Percentiles rank a stretch among this genome's conserved stretches.
Evolutionary conservation across 2,888 invertebrate species (phyloP).

Genomic region (Synergus umbraculus): DNA sequence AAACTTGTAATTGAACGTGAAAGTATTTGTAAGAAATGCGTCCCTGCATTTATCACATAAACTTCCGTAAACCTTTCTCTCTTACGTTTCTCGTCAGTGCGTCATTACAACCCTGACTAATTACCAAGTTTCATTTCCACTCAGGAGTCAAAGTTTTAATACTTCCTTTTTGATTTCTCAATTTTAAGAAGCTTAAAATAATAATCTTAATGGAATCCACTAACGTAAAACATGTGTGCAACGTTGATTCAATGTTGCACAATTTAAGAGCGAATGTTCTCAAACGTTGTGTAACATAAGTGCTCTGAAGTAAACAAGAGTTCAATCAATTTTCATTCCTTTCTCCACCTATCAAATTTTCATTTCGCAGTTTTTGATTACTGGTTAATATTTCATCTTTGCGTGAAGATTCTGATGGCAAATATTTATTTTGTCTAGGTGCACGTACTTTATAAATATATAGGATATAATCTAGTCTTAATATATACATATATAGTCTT

Average conservation of each 20-base stretch:
- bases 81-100: constrained; percentile 9
- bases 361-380: not conserved
- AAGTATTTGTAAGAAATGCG: not conserved
- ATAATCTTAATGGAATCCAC: constrained; percentile 1
- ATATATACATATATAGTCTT: no score
- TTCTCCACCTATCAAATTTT: not conserved
- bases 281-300: constrained; percentile 12
- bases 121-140: constrained; percentile 2
- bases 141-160: not conserved
- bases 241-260: not conserved
- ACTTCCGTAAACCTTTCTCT: constrained; percentile 37
- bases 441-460: no score
- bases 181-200: constrained; percentile 11
- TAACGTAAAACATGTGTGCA: constrained; percentile 6
- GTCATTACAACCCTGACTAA: constrained; percentile 25
- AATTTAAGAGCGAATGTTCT: constrained; percentile 4
- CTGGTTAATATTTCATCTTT: not conserved
- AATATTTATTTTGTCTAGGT: not conserved
- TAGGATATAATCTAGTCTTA: no score
- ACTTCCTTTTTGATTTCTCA: constrained; percentile 5
- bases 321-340: constrained; percentile 32
- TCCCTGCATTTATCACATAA: constrained; percentile 6
- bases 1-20: not conserved
- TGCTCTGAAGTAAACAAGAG: constrained; percentile 16
- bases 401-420: not conserved